Evolutionary conservation across 2,113 vertebrate species (phyloP).

Genomic region (Progne subis): DNA sequence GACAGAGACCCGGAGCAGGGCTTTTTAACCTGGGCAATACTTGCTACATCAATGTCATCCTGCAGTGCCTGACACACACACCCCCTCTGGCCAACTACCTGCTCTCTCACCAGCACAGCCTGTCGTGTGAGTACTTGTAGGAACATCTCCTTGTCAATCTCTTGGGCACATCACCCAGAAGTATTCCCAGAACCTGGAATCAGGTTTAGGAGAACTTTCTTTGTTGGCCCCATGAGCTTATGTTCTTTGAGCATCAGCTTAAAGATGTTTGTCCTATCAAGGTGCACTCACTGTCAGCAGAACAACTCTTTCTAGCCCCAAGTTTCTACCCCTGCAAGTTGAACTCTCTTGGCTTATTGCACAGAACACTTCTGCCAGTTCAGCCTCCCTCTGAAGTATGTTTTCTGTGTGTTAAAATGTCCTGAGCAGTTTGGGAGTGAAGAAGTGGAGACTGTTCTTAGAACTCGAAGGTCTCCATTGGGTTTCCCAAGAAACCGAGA

Average conservation of each 20-base stretch:
- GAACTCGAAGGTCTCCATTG: neutral
- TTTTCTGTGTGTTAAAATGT: neutral
- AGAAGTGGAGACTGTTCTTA: neutral
- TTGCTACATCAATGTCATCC: slow-evolving; percentile 87
- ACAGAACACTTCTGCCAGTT: neutral
- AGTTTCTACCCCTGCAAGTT: neutral
- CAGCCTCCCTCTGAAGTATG: neutral
- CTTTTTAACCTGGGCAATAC: slow-evolving; percentile 90
- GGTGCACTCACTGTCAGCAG: neutral
- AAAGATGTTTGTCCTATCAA: neutral
- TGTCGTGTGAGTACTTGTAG: slow-evolving; percentile 77
- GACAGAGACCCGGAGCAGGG: slow-evolving; percentile 85
- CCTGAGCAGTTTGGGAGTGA: neutral
- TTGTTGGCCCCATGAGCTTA: neutral
- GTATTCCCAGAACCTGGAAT: neutral
- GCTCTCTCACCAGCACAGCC: slow-evolving; percentile 69
- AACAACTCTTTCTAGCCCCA: neutral
- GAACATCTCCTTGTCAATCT: neutral
- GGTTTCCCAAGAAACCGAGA: neutral
- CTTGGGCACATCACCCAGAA: neutral
- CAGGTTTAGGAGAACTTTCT: neutral
- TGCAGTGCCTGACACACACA: slow-evolving; percentile 91
- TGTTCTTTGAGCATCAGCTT: neutral
- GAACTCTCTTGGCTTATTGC: neutral
- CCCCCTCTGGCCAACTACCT: slow-evolving; percentile 65